Percentiles rank a stretch among this genome's conserved stretches.
Evolutionary conservation across 2,888 invertebrate species (phyloP).

Genomic region (Odontothrips loti): DNA sequence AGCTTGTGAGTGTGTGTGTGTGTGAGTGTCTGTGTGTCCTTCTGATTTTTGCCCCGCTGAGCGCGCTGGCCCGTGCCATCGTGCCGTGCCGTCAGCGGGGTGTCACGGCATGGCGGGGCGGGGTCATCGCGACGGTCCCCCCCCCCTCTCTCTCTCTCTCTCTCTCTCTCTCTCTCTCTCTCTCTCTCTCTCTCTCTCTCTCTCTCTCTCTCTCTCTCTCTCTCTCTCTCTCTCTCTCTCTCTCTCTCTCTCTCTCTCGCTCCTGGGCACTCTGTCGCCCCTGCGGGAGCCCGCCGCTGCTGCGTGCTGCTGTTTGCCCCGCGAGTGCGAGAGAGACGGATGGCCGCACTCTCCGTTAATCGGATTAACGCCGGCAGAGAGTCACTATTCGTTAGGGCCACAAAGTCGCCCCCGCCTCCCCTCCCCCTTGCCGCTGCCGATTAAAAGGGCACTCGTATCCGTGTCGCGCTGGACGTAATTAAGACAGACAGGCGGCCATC

Average conservation of each 20-base stretch:
- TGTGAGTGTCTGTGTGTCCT: too few relatives aligned
- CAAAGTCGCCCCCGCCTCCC: not conserved
- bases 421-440: too few relatives aligned
- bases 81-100: too few relatives aligned
- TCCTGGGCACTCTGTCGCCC: not conserved
- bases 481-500: too few relatives aligned
- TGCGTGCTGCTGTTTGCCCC: not conserved
- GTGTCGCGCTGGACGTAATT: too few relatives aligned
- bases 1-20: too few relatives aligned
- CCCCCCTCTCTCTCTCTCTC: not conserved
- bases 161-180: not conserved
- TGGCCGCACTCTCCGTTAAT: not conserved
- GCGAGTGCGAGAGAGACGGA: not conserved
- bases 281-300: not conserved
- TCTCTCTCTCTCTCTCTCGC: not conserved
- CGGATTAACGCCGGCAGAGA: slow-evolving; percentile 12
- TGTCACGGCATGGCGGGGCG: too few relatives aligned
- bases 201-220: too few relatives aligned
- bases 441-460: too few relatives aligned
- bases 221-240: not conserved
- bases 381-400: slow-evolving; percentile 15
- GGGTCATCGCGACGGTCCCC: too few relatives aligned
- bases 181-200: not conserved
- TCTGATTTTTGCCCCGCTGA: too few relatives aligned
- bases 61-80: too few relatives aligned